Evolutionary conservation across 2,113 vertebrate species (phyloP), one percentile per base, ranked within the genome.

Genomic region (Protobothrops flavoviridis): DNA sequence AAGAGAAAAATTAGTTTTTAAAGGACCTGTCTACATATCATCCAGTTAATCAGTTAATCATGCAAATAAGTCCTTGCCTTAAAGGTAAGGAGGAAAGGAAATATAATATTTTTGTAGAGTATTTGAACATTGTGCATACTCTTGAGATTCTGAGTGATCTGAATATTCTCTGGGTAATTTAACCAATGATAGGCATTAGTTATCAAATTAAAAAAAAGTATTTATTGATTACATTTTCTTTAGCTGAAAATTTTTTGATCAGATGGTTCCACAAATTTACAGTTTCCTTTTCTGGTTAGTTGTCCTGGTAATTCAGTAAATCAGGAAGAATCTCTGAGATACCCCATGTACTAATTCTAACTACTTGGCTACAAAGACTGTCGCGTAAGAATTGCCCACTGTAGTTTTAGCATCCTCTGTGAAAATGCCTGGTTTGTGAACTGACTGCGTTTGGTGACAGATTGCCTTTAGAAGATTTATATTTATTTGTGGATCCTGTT

Each of bases 401-500:
- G 53, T 55, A 55, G 10, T 45, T 93, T 93, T 20, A 48, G 69
- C 13, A 23, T 61, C n/a, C 33, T 26, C 59, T 55, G 87, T 93
- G 92, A 53, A 93, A 87, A 87, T 86, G 56, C 13, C 64, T 43
- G 53, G 88, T 21, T 5, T 64, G 56, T 87, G 55, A 90, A 87
- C 89, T 93, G 88, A 69, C 33, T 45, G 55, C 4, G 33, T 52
- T 93, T 0, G 43, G 26, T 85, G n/a, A 52, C 29, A 87, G n/a
- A 17, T 87, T 56, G n/a, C 48, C 29, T 92, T 90, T 86, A 26
- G 53, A 86, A 57, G 87, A 89, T 90, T 52, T 90, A 90, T 13
- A 90, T 45, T 85, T 74, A 59, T 90, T 57, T 59, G 81, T 20
- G 55, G 81, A 87, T 93, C 92, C 89, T 93, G 81, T 57, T 87